Conservation (phyloP, 2,113 vertebrate genomes). For the Ailurus styani region DNA sequence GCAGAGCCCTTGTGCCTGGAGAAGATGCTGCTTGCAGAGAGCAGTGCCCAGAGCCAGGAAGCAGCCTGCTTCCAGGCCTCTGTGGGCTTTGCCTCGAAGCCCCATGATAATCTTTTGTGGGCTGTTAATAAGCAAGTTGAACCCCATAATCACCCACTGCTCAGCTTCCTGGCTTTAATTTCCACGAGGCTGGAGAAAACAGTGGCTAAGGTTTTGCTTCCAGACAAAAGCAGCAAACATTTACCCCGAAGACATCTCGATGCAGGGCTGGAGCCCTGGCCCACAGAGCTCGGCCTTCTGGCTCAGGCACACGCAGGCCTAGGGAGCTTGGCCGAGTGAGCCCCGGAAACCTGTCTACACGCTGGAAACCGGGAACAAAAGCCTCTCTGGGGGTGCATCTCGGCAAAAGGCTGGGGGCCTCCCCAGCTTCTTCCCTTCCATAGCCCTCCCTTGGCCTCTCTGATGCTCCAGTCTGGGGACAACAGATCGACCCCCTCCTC, state of each 20-base stretch:
- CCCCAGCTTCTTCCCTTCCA: slow-evolving; percentile 26
- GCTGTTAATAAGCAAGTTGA: slow-evolving; percentile 79
- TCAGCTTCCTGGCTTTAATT: slow-evolving; percentile 77
- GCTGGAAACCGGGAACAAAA: not conserved
- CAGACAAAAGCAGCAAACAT: not conserved
- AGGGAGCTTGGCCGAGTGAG: not conserved
- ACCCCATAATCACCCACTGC: slow-evolving; percentile 78
- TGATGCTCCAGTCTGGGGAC: slow-evolving; percentile 38
- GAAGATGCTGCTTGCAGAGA: not conserved
- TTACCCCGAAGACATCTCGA: slow-evolving; percentile 3
- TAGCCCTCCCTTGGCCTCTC: slow-evolving; percentile 24
- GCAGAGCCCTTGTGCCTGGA: not conserved
- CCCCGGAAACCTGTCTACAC: not conserved
- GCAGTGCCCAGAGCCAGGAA: not conserved
- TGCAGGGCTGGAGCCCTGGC: not conserved
- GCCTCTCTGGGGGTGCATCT: slow-evolving; percentile 13
- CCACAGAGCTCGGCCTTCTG: not conserved
- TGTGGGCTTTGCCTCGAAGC: slow-evolving; percentile 61
- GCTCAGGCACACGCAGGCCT: not conserved
- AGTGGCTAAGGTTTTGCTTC: slow-evolving; percentile 45
- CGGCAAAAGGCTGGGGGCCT: slow-evolving; percentile 28
- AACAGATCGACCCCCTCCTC: not conserved
- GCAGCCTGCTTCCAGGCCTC: slow-evolving; percentile 46
- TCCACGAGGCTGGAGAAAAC: slow-evolving; percentile 54
- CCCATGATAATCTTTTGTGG: slow-evolving; percentile 75